Conservation (phyloP, 2,888 invertebrate genomes). For the Unio delphinus region DNA sequence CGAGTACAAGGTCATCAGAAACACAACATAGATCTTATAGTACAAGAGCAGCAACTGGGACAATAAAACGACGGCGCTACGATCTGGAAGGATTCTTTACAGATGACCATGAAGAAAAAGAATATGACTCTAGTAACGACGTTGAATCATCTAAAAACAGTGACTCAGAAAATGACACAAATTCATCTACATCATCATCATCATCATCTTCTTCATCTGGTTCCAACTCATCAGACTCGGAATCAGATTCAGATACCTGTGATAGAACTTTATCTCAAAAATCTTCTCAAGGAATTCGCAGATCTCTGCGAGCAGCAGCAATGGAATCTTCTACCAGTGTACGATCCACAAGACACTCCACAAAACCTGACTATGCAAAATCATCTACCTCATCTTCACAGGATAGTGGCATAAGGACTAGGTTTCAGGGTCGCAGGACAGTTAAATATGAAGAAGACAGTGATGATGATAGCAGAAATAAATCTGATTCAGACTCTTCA, state of each 20-base stretch:
- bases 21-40: conserved; percentile 25
- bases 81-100: conserved; percentile 24
- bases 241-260: conserved; percentile 12
- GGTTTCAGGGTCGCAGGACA: conserved; percentile 69
- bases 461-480: conserved; percentile 51
- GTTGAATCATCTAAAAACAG: conserved; percentile 7
- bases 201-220: conserved; percentile 15
- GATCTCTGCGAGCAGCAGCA: conserved; percentile 6
- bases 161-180: conserved; percentile 13
- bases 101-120: conserved; percentile 30
- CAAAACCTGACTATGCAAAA: conserved; percentile 1
- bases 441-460: conserved; percentile 68
- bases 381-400: conserved; percentile 3
- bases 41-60: conserved; percentile 42
- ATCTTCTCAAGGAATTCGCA: neutral
- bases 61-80: conserved; percentile 31
- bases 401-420: conserved; percentile 43
- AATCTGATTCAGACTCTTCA: conserved; percentile 38
- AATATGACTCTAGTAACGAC: conserved; percentile 16
- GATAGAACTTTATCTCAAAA: no score
- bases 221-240: conserved; percentile 20
- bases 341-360: conserved; percentile 6
- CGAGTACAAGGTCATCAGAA: neutral
- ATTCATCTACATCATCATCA: conserved; percentile 7
- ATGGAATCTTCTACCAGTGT: neutral